Base-by-base conservation (phyloP, 2,113 vertebrate species). In the Nanorana parkeri region DNA sequence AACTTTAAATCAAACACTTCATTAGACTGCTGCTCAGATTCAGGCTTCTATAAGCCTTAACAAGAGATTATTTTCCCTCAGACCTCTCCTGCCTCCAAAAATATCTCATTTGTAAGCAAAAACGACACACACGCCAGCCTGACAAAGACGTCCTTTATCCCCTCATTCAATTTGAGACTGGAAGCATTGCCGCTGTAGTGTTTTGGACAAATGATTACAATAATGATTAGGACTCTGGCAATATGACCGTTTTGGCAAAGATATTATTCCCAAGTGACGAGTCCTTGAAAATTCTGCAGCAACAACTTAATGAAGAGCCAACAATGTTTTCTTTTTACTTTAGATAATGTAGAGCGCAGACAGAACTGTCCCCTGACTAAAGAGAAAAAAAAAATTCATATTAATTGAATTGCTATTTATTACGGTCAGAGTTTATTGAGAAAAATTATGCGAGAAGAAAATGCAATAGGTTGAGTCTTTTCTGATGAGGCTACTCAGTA, bases 61-160 rank as follows among this genome's bases (percentile, higher is more conserved):
- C 23, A 73, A 80, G 29, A 80, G 56, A 64, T 80, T 72, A 72
- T 24, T 80, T 80, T 72, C 36, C 63, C 55, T 51, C 56, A 65
- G 26, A 8, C 68, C 56, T 51, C 61, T 21, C 41, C 28, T 81
- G 47, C 68, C 47, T 73, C 26, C 68, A 54, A 65, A 36, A 81
- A 81, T 55, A 55, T 19, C 79, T 81, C 24, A 81, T 81, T 81
- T 73, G 47, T 72, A 65, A 73, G 79, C 26, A 81, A 32, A 73
- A 63, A 28, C 69, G 60, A 56, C 26, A 67, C 21, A 78, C 67
- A n/a, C 23, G 3, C 41, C 36, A 47, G 29, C 11, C 24, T 19
- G 36, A 80, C 56, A 80, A 19, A 56, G 52, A 68, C 28, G 29
- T 80, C 54, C 60, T 67, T 80, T 80, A 80, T 80, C 78, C 17